Evolutionary conservation across 2,888 invertebrate species (phyloP), one percentile per base, ranked within the genome.

Genomic region (Alitta virens): DNA sequence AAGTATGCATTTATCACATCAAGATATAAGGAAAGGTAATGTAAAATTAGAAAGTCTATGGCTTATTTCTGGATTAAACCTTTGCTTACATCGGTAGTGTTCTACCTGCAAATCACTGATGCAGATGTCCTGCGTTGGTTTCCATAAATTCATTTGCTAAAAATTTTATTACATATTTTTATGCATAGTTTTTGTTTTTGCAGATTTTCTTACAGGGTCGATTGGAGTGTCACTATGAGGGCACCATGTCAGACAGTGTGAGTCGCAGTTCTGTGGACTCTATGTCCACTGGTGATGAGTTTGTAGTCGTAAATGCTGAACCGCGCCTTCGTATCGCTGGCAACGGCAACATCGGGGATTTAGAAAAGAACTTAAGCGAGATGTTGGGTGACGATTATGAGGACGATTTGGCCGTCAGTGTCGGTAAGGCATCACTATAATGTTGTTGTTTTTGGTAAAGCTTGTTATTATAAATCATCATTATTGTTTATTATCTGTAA

Each of bases 191-290:
- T n/a, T n/a, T 16, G n/a, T 3, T 18, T 46, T 18, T 5, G 25
- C 18, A 33, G 33, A 33, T 5, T 33, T 5, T 33, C 33, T 12
- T n/a, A 24, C 51, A 51, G 3, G 27, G 25, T 1, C 14, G 7
- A 16, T 42, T 25, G 21, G 16, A 40, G 42, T 18, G 27, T 5
- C 56, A 62, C 50, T 21, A 63, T 63, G 61, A 60, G 25, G 63
- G 65, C 60, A 65, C 59, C 43, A 80, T 79, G 79, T 78, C 78
- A 26, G 81, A 81, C 70, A 75, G 78, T 55, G 81, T 87, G 74
- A 88, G 88, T 75, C 85, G 86, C 38, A 87, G 87, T 81, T 88
- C 88, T 63, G 85, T 86, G 74, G 89, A 88, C 82, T 88, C 89
- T 65, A 84, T 87, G 74, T 86, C 86, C 61, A 87, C 87, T 64